phyloP scores from a whole-genome alignment of 2,888 invertebrate species.

The Sphaeridia pumilis region DNA sequence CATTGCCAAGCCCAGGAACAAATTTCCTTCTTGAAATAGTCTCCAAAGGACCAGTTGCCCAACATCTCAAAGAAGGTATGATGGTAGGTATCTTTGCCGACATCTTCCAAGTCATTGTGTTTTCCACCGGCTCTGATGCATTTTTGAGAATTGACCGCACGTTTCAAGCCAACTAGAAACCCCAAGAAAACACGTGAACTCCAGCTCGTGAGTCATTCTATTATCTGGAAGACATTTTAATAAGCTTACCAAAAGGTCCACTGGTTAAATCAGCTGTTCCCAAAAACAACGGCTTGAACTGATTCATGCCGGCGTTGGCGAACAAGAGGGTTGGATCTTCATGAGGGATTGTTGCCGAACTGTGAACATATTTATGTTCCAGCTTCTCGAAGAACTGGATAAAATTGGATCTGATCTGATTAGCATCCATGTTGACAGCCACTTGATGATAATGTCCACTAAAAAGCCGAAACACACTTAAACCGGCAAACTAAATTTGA shows the following conservation, averaged over 20 bases:
- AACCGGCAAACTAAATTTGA: no score
- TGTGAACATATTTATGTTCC: constrained; percentile 86
- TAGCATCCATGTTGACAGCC: constrained; percentile 39
- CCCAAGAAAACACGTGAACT: no score
- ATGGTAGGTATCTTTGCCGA: constrained; percentile 99
- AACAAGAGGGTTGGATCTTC: constrained; percentile 97
- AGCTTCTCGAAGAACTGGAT: constrained; percentile 82
- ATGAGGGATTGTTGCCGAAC: constrained; percentile 90
- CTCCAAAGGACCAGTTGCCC: constrained; percentile 99
- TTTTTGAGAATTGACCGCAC: constrained; percentile 93
- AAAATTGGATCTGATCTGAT: constrained; percentile 70
- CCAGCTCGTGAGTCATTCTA: background rate
- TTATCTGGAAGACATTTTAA: background rate
- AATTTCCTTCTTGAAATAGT: constrained; percentile 97
- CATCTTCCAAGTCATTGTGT: constrained; percentile 99
- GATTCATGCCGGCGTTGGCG: constrained; percentile 98
- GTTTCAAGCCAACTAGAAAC: constrained; percentile 55
- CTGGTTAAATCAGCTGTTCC: constrained; percentile 93
- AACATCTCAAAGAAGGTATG: constrained; percentile 99
- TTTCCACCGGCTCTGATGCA: constrained; percentile 99
- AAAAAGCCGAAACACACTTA: no score
- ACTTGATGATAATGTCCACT: no score
- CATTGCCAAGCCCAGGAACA: constrained; percentile 98
- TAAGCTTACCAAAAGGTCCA: constrained; percentile 39
- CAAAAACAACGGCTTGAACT: constrained; percentile 95